Base-by-base conservation (phyloP, 2,113 vertebrate genomes). In the Parus major region DNA sequence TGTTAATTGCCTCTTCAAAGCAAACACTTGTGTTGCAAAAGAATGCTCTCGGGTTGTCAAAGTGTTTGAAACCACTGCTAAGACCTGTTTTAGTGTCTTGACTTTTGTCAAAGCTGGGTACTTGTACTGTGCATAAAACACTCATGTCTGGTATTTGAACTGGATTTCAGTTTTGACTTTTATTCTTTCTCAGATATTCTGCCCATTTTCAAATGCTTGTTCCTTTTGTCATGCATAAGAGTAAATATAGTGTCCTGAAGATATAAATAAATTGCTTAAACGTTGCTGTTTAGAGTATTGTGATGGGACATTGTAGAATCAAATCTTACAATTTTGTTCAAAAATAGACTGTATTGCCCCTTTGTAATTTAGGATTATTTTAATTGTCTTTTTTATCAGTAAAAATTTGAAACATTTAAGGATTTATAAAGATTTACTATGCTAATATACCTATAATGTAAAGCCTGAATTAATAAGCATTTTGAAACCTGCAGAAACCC, bases 131-230 rank as follows among this genome's bases (percentile, higher is more conserved):
- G 13, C 33, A 25, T 64, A 9, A 6, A 44, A 5, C 16, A 33
- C 5, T 36, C 6, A 5, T 10, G 7, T 90, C 23, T 35, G 5
- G 9, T 65, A 16, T 28, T 87, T 63, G 12, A 81, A 27, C 8
- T 68, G 20, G 5, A 9, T 56, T 88, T 92, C 22, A 33, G 4
- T 65, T 77, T 57, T 60, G 5, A 11, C 10, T 77, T 56, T 17
- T 69, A 0, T 8, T 66, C 16, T 15, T 57, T 52, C 56, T 83
- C 57, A 9, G 0, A 3, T 56, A 7, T 5, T 61, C 23, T 80
- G 1, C 3, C 33, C 0, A 3, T 12, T 65, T 92, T 4, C 8
- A 53, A 49, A 16, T 7, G 2, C 7, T 49, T 1, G 1, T n/a
- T 72, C 5, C 2, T 27, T n/a, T 1, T 59, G 0, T 25, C 60